phyloP scores from a whole-genome alignment of 2,797 vertebrate genomes.

The Poecilia picta region DNA sequence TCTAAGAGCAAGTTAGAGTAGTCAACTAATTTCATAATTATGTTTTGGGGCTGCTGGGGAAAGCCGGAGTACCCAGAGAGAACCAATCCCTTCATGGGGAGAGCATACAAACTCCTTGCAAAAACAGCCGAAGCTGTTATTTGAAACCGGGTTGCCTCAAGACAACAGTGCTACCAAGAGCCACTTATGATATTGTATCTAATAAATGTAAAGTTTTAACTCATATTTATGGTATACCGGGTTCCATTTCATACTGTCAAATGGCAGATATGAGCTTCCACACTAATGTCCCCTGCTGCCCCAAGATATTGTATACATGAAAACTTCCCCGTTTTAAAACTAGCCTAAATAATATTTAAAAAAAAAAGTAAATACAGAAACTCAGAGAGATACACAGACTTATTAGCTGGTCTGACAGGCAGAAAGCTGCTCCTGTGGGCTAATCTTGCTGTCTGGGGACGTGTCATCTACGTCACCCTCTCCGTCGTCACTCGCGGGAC shows the following conservation, averaged over 20 bases:
- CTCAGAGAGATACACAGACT: constrained; percentile 50
- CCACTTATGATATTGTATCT: background rate
- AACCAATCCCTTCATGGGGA: background rate
- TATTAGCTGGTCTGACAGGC: constrained; percentile 73
- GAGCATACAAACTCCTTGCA: background rate
- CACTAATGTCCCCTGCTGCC: constrained; percentile 52
- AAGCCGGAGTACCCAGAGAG: background rate
- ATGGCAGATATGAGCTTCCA: constrained; percentile 3
- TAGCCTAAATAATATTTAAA: constrained; percentile 22
- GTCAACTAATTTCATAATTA: background rate
- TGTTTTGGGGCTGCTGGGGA: background rate
- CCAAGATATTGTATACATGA: constrained; percentile 54
- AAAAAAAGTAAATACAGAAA: constrained; percentile 44
- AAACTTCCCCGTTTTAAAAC: constrained; percentile 43
- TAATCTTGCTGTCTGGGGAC: constrained; percentile 59
- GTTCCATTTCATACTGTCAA: background rate
- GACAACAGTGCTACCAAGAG: background rate
- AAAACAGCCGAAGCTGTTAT: background rate
- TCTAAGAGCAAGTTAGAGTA: background rate
- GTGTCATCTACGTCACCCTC: constrained; percentile 63
- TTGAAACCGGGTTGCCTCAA: background rate
- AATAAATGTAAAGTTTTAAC: background rate
- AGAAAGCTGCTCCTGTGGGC: constrained; percentile 54
- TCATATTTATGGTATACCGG: background rate
- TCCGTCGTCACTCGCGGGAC: constrained; percentile 65